Percentiles rank a stretch among this genome's conserved stretches.
phyloP scores from a whole-genome alignment of 2,113 vertebrate genomes.

The Arvicanthis niloticus region DNA sequence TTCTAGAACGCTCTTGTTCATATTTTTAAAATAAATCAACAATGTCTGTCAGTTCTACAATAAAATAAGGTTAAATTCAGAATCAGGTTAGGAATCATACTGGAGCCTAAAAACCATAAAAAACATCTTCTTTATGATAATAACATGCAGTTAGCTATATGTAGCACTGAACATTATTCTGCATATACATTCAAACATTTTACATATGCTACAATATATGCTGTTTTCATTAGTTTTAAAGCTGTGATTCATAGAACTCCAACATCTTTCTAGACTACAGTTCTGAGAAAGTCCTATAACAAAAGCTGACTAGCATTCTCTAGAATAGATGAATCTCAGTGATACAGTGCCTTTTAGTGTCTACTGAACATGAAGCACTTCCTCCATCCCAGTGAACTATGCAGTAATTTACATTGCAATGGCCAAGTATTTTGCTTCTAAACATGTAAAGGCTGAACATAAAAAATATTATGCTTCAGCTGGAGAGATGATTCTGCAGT shows the following conservation, averaged over 20 bases:
- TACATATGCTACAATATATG: not conserved
- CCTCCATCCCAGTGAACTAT: not conserved
- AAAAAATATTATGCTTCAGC: not conserved
- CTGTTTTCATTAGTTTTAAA: not conserved
- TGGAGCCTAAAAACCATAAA: not conserved
- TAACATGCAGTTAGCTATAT: not conserved
- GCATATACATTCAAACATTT: not conserved
- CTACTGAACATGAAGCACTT: not conserved
- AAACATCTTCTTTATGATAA: not conserved
- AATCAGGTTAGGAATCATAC: not conserved
- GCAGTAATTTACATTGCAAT: not conserved
- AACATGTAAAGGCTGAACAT: conserved; percentile 35
- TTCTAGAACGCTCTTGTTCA: not conserved
- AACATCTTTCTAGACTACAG: not conserved
- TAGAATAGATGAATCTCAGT: not conserved
- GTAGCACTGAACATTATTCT: not conserved
- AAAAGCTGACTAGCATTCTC: not conserved
- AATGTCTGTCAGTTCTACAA: not conserved
- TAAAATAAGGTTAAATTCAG: not conserved
- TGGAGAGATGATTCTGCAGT: no score
- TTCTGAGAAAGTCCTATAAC: not conserved
- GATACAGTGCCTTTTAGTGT: not conserved
- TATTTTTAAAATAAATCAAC: not conserved
- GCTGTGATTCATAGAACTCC: not conserved
- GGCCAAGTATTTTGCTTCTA: not conserved